Percentiles rank a stretch among this genome's conserved stretches.
Evolutionary conservation across 1,140 invertebrate species (phyloP).

Genomic region (Hyphantria cunea): DNA sequence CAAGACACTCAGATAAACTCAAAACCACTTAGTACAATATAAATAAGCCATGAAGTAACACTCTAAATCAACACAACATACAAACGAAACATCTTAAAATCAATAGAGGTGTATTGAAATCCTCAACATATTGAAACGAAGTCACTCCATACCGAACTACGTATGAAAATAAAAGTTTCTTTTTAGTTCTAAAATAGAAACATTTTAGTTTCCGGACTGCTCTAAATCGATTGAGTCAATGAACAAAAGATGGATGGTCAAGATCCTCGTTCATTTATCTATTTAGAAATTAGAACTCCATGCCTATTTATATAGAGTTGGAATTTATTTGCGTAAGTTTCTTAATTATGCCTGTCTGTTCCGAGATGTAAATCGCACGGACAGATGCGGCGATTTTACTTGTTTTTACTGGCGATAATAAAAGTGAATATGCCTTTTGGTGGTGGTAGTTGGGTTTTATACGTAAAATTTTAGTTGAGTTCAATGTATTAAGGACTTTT

Average conservation of each 20-base stretch:
- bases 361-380: constrained; percentile 35
- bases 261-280: constrained; percentile 30
- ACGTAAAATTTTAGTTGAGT: neutral
- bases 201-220: constrained; percentile 58
- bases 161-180: constrained; percentile 39
- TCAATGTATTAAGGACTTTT: neutral
- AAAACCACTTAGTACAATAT: no score
- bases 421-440: constrained; percentile 10
- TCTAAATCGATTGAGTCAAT: constrained; percentile 59
- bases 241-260: constrained; percentile 54
- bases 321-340: constrained; percentile 16
- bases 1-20: neutral
- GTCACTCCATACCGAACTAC: constrained; percentile 6
- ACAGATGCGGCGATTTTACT: constrained; percentile 37
- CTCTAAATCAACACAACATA: neutral
- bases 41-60: neutral
- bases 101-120: constrained; percentile 9
- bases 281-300: constrained; percentile 32
- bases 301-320: constrained; percentile 11
- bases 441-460: neutral
- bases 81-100: constrained; percentile 2
- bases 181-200: constrained; percentile 59
- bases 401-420: constrained; percentile 14
- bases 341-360: constrained; percentile 37
- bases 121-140: constrained; percentile 14